A percentile compares a stretch with the other conserved stretches of the same genome.
These are phyloP conservation scores for Fregata magnificens DNA, from an alignment of 2,113 vertebrate genomes.

Conservation along the genomic window DNA sequence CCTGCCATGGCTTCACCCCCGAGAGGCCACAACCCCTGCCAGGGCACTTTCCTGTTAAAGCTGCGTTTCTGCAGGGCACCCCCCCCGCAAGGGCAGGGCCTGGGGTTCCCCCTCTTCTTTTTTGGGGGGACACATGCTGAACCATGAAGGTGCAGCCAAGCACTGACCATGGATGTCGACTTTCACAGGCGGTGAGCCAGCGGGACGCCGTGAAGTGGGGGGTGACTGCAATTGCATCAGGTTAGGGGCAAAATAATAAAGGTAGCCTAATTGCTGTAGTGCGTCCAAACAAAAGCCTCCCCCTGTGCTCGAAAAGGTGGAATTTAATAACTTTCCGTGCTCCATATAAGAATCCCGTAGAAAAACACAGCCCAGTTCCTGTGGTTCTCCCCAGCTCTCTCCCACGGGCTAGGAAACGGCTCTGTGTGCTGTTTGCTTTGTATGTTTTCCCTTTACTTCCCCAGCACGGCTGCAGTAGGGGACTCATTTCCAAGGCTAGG, in stretches of 20 bases:
- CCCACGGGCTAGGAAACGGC: accelerated
- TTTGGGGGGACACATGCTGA: too few relatives aligned
- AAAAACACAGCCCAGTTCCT: accelerated
- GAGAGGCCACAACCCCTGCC: background rate
- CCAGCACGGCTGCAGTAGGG: background rate
- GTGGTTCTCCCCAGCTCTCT: background rate
- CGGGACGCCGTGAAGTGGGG: background rate
- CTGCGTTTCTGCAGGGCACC: background rate
- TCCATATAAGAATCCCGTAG: accelerated
- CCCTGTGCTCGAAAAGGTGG: background rate
- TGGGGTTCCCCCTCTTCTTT: background rate
- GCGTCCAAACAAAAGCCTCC: background rate
- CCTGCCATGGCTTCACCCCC: background rate
- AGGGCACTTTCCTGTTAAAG: background rate
- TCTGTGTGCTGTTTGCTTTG: background rate
- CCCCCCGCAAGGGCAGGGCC: too few relatives aligned
- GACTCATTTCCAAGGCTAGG: background rate
- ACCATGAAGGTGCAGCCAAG: accelerated
- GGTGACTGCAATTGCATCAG: background rate
- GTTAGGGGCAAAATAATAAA: background rate
- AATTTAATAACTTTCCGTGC: background rate
- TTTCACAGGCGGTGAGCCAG: background rate
- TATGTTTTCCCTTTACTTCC: background rate
- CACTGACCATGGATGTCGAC: background rate
- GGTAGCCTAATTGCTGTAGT: accelerated